These are phyloP conservation scores for Agelastica alni DNA, from an alignment of 2,888 invertebrate species.

Conservation along the genomic window DNA sequence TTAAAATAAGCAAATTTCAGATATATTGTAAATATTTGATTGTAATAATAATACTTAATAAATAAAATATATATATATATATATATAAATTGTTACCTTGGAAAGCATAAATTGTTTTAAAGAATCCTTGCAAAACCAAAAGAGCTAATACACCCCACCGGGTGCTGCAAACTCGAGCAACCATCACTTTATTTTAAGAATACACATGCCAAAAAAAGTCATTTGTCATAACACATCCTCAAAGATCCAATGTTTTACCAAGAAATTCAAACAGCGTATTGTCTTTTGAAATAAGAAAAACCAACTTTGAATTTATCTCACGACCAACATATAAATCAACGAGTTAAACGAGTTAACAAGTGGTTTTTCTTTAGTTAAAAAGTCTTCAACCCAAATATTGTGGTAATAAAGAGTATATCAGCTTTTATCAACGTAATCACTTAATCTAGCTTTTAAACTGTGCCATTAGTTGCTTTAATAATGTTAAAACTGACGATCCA, in stretches of 20 bases:
- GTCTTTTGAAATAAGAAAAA: background rate
- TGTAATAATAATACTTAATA: no score
- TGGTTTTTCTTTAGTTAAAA: background rate
- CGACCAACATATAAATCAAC: background rate
- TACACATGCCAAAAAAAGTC: slow-evolving; percentile 3
- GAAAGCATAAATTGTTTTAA: background rate
- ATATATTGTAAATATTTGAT: no score
- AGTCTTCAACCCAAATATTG: no score
- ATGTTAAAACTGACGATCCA: no score
- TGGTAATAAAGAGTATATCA: no score
- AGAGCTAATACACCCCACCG: slow-evolving; percentile 1
- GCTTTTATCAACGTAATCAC: no score
- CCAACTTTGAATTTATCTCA: background rate
- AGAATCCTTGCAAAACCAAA: background rate
- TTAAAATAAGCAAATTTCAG: no score
- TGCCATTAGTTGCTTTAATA: no score
- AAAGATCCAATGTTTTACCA: background rate
- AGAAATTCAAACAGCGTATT: background rate
- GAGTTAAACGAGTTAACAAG: background rate
- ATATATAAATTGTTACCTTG: no score
- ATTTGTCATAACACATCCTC: background rate
- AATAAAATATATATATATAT: no score
- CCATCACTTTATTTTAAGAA: slow-evolving; percentile 13
- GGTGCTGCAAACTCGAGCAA: background rate
- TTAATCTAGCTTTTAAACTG: no score